phyloP scores from a whole-genome alignment of 2,797 vertebrate species.

The Glyptemys insculpta region DNA sequence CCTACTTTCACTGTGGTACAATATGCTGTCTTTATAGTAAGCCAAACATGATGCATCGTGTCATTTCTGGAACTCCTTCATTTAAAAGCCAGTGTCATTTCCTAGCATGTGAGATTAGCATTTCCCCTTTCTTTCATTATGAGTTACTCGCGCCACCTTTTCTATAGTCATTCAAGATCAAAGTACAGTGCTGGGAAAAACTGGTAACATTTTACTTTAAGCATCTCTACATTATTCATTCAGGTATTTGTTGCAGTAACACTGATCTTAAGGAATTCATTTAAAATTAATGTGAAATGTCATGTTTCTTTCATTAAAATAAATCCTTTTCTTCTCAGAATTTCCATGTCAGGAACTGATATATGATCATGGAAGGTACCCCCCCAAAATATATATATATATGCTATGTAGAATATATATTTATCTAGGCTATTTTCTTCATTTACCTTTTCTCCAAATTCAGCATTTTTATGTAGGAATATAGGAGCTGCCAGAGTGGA shows the following conservation, averaged over 20 bases:
- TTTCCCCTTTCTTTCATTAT: background rate
- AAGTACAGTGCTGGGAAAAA: slow-evolving; percentile 19
- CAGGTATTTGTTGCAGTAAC: background rate
- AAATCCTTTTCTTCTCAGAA: background rate
- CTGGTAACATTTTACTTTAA: slow-evolving; percentile 7
- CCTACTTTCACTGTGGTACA: background rate
- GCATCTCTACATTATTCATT: background rate
- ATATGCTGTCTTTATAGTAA: background rate
- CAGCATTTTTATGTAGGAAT: background rate
- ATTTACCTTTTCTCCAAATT: background rate
- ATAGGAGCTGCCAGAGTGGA: background rate
- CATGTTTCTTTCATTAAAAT: background rate
- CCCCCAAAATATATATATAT: background rate
- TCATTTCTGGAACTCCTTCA: slow-evolving; percentile 43
- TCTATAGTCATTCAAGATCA: background rate
- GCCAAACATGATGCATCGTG: background rate
- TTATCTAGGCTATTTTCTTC: background rate
- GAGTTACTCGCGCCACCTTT: slow-evolving; percentile 11
- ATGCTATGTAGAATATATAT: background rate
- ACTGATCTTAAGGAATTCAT: background rate
- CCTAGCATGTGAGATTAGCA: slow-evolving; percentile 29
- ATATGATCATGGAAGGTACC: background rate
- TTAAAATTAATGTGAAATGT: background rate
- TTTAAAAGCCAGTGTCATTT: slow-evolving; percentile 48
- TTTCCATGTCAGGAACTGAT: background rate